Conservation (phyloP, 2,113 vertebrate genomes). For the Sus scrofa region DNA sequence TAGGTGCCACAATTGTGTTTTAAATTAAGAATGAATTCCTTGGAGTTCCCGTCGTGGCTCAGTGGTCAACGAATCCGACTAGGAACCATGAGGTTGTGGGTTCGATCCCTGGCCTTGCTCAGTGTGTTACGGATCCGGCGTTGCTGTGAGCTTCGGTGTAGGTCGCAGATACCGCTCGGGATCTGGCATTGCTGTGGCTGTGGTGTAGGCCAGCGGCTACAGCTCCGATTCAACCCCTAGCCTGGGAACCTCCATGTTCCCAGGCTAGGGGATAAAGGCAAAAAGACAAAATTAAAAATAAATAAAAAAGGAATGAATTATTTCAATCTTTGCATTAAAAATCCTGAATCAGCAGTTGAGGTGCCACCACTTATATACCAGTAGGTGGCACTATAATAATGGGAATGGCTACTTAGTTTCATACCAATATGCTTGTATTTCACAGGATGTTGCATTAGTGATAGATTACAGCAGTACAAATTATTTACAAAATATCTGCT, state of each 20-base stretch:
- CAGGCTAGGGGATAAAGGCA: too few relatives aligned
- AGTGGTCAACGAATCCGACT: too few relatives aligned
- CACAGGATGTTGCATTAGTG: neutral
- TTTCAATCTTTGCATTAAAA: conserved; percentile 24
- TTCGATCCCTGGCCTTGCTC: too few relatives aligned
- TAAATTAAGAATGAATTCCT: conserved; percentile 23
- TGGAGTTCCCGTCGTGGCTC: neutral
- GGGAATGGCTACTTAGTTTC: neutral
- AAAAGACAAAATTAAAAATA: too few relatives aligned
- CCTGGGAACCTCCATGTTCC: too few relatives aligned
- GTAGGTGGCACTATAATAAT: conserved; percentile 82
- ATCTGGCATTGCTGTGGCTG: too few relatives aligned
- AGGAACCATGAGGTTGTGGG: too few relatives aligned
- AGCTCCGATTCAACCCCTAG: too few relatives aligned
- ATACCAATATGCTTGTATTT: neutral
- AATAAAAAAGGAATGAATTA: neutral
- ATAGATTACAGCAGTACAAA: neutral
- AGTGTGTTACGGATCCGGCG: too few relatives aligned
- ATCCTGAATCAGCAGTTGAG: neutral
- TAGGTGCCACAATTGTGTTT: neutral
- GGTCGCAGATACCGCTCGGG: too few relatives aligned
- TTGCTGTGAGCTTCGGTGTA: too few relatives aligned
- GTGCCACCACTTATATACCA: conserved; percentile 3
- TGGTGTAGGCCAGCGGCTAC: too few relatives aligned
- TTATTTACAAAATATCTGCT: neutral